phyloP scores from a whole-genome alignment of 35 echinoderm and acorn worm genomes.

The Apostichopus japonicus region DNA sequence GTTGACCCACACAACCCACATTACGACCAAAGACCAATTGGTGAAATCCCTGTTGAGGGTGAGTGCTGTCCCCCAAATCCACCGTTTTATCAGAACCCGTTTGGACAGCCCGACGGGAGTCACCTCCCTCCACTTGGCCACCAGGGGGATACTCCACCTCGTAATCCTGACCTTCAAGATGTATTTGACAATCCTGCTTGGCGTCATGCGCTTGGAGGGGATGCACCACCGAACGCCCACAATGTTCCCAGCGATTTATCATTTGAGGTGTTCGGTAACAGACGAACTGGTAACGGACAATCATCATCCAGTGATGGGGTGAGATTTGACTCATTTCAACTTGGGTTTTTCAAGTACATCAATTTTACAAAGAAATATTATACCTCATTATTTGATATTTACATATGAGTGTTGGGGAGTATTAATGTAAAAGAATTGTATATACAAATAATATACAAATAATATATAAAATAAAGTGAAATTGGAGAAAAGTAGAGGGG shows the following conservation, averaged over 20 bases:
- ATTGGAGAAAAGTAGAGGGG: too few species aligned
- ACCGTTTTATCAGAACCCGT: neutral
- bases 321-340: neutral
- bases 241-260: neutral
- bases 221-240: neutral
- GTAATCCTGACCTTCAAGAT: conserved; percentile 25
- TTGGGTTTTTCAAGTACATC: too few species aligned
- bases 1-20: neutral
- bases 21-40: neutral
- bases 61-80: conserved; percentile 44
- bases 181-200: conserved; percentile 24
- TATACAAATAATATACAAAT: too few species aligned
- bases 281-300: too few species aligned
- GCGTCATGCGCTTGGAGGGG: neutral
- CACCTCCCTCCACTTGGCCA: neutral
- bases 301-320: conserved; percentile 22
- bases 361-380: too few species aligned
- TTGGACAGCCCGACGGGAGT: neutral
- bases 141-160: neutral
- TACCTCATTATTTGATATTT: too few species aligned
- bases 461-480: too few species aligned
- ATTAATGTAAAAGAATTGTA: too few species aligned
- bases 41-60: neutral
- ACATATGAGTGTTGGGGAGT: too few species aligned
- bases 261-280: neutral